Evolutionary conservation across 2,113 vertebrate species (phyloP).

Genomic region (Strigops habroptila): DNA sequence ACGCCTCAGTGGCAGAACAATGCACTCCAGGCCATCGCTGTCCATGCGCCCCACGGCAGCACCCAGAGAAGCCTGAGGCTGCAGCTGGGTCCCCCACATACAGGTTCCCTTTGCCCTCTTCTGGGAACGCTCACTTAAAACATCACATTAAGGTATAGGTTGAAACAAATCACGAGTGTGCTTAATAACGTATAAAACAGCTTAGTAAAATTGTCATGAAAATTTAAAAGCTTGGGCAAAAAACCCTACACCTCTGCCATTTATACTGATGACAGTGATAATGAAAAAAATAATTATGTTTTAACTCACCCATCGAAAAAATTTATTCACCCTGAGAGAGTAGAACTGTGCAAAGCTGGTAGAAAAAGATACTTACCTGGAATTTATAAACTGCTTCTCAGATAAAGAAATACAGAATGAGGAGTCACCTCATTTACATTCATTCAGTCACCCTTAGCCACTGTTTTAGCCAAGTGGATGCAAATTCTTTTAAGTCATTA

Average conservation of each 20-base stretch:
- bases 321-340: conserved; percentile 63
- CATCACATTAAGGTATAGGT: conserved; percentile 24
- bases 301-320: conserved; percentile 64
- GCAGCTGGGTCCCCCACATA: not conserved
- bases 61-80: not conserved
- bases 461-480: conserved; percentile 19
- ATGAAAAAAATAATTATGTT: conserved; percentile 68
- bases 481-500: not conserved
- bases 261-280: conserved; percentile 65
- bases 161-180: conserved; percentile 61
- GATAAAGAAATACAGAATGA: conserved; percentile 36
- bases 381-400: conserved; percentile 61
- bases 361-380: conserved; percentile 57
- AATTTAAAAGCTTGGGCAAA: conserved; percentile 66
- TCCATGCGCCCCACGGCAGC: not conserved
- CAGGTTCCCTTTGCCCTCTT: not conserved
- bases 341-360: conserved; percentile 34
- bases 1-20: not conserved
- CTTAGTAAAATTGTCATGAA: conserved; percentile 69
- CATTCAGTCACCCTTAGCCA: not conserved
- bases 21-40: not conserved
- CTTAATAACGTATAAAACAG: conserved; percentile 67
- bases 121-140: conserved; percentile 46
- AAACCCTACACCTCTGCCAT: conserved; percentile 52
- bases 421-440: conserved; percentile 30